Evolutionary conservation across 2,888 invertebrate species (phyloP).

Genomic region (Conistra vaccinii): DNA sequence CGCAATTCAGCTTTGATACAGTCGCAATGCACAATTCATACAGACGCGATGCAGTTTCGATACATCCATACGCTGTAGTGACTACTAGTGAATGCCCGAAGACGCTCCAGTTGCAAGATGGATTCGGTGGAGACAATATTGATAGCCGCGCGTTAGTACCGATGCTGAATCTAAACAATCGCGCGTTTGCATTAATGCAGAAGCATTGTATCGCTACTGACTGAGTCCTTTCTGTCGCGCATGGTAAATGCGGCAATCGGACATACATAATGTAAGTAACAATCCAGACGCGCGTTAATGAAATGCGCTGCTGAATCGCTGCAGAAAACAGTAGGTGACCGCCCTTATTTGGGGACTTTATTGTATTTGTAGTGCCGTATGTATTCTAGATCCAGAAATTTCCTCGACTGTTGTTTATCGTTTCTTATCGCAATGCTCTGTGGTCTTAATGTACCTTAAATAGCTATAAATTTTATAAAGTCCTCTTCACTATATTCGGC

Average conservation of each 20-base stretch:
- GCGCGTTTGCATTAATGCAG: background rate
- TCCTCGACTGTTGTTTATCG: conserved; percentile 2
- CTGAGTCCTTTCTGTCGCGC: background rate
- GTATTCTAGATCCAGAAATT: background rate
- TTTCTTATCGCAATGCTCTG: conserved; percentile 5
- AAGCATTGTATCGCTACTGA: background rate
- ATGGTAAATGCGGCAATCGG: background rate
- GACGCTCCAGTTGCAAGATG: background rate
- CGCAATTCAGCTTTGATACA: background rate
- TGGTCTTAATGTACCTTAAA: background rate
- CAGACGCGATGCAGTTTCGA: background rate
- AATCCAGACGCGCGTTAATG: background rate
- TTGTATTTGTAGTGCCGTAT: background rate
- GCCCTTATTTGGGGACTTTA: background rate
- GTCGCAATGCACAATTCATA: too few relatives aligned
- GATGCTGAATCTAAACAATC: background rate
- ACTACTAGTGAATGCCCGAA: background rate
- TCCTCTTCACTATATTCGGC: too few relatives aligned
- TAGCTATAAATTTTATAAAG: too few relatives aligned
- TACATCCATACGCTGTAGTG: background rate
- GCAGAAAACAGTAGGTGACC: too few relatives aligned
- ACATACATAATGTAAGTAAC: too few relatives aligned
- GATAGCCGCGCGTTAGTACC: background rate
- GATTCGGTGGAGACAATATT: background rate
- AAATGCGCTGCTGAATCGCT: background rate